Base-by-base conservation (phyloP, 2,888 invertebrate genomes). In the Argyresthia goedartella region DNA sequence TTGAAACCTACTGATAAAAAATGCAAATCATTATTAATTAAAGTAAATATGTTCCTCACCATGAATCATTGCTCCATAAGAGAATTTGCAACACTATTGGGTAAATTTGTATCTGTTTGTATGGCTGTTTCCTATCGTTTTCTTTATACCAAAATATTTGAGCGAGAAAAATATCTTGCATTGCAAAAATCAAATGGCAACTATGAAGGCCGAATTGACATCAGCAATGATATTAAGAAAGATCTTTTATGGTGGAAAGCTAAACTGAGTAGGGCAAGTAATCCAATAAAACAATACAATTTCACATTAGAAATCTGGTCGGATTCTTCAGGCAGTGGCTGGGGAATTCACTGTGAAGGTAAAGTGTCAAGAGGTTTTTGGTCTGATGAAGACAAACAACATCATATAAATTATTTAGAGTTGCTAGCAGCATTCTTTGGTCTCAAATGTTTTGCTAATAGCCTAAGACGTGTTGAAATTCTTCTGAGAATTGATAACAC, bases 351-450 rank as follows among this genome's bases (percentile, higher is more conserved):
- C 33, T 52, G 41, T 42, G 11, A 33, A 4, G 42, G 25, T n/a
- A 16, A 48, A 6, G 13, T 4, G 9, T 16, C 33, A 10, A 41
- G 42, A 8, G 52, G 52, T 25, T 41, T 33, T 6, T 52, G 52
- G 52, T 16, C 10, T 6, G 33, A 42, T 11, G 41, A 13, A 41
- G 47, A 52, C 25, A 15, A 11, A 33, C n/a, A 34, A 15, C 8
- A 41, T 8, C 52, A 52, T 33, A 52, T 52, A 25, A 47, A 48
- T 34, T 48, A 13, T 33, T 33, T 52, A 47, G 52, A 52, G 44
- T 39, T 48, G n/a, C 42, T 47, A 33, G 52, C 52, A n/a, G 48
- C 34, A 13, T 52, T 42, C 48, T 48, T 52, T 25, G 52, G 46
- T 11, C 47, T 52, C 35, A 52, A 48, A 41, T 41, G 13, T 3